Conservation (phyloP, 2,113 vertebrate species). For the Regulus satrapa region DNA sequence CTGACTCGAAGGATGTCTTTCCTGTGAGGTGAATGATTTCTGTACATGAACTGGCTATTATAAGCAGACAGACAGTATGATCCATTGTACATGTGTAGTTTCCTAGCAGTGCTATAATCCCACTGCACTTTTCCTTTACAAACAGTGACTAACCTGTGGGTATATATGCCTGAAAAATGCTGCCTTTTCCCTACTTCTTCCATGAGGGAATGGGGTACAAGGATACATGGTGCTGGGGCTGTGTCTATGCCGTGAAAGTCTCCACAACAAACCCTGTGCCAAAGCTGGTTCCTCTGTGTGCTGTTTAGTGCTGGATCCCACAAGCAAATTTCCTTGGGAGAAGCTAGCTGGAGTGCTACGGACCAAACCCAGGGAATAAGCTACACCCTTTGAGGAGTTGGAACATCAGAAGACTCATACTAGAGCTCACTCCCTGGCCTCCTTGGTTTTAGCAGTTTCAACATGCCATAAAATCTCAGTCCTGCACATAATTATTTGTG, state of each 20-base stretch:
- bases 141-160: background rate
- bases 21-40: background rate
- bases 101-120: background rate
- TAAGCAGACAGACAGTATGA: background rate
- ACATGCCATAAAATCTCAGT: background rate
- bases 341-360: background rate
- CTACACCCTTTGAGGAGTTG: background rate
- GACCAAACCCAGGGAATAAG: background rate
- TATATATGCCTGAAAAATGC: background rate
- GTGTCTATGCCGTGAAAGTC: background rate
- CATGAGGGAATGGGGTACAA: background rate
- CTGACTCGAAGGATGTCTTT: background rate
- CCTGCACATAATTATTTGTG: background rate
- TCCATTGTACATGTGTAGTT: background rate
- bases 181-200: background rate
- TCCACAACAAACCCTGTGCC: background rate
- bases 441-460: background rate
- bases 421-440: background rate
- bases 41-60: background rate
- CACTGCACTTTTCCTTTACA: rapidly evolving
- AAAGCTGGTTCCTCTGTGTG: background rate
- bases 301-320: background rate
- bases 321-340: background rate
- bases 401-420: background rate
- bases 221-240: background rate